Percentiles rank a stretch among this genome's conserved stretches.
These are phyloP conservation scores for Pristiophorus japonicus DNA, from an alignment of 2,113 vertebrate genomes.

Conservation along the genomic window DNA sequence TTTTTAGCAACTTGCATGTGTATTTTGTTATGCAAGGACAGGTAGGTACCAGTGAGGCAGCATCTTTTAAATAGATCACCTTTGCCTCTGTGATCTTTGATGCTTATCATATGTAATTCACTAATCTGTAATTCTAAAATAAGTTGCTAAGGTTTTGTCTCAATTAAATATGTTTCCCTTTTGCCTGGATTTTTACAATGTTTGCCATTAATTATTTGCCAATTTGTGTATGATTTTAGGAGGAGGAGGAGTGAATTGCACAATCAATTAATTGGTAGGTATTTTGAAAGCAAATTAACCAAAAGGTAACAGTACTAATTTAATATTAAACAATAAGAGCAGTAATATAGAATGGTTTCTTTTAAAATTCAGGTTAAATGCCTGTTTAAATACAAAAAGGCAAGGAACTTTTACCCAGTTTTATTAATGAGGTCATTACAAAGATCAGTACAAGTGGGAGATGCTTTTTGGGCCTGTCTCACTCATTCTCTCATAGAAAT, in stretches of 20 bases:
- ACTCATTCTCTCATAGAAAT: background rate
- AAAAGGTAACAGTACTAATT: background rate
- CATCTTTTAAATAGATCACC: background rate
- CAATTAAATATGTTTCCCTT: conserved; percentile 6
- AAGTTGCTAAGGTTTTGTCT: background rate
- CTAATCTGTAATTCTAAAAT: conserved; percentile 23
- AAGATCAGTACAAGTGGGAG: no score
- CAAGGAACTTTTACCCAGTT: background rate
- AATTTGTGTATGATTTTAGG: background rate
- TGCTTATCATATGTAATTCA: background rate
- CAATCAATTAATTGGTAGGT: background rate
- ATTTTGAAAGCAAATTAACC: background rate
- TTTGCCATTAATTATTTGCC: background rate
- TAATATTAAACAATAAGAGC: background rate
- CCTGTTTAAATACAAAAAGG: background rate
- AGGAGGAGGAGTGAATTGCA: background rate
- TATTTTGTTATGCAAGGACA: background rate
- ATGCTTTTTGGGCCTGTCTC: no score
- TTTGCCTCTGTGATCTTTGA: background rate
- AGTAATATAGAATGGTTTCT: background rate
- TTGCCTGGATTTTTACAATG: background rate
- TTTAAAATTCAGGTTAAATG: background rate
- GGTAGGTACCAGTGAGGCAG: background rate
- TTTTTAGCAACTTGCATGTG: background rate
- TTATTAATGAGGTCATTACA: no score